A percentile compares a stretch with the other conserved stretches of the same genome.
Evolutionary conservation across 2,797 vertebrate genomes (phyloP).

Genomic region (Xerus rutilus): DNA sequence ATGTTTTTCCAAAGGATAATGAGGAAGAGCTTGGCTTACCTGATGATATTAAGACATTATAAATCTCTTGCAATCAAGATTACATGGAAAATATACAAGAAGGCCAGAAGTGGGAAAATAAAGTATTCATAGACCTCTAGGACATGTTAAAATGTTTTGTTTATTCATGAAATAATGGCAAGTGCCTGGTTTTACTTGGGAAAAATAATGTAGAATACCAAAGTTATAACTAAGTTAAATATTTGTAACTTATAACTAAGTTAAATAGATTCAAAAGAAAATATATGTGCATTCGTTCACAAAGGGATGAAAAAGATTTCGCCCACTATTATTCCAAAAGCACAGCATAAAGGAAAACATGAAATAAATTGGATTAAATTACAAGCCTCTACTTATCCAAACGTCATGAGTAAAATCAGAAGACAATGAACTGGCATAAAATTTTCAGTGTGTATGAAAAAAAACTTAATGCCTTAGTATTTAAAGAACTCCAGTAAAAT

Average conservation of each 20-base stretch:
- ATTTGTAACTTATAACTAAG: background rate
- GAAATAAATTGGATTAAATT: slow-evolving; percentile 25
- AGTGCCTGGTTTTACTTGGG: background rate
- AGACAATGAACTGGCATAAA: background rate
- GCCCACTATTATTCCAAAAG: background rate
- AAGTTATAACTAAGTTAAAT: background rate
- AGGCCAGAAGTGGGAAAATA: background rate
- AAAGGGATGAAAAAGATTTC: background rate
- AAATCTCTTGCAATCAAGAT: background rate
- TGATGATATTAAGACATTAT: background rate
- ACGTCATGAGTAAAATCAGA: background rate
- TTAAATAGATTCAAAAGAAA: slow-evolving; percentile 20
- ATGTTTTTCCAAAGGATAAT: background rate
- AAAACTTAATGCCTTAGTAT: background rate
- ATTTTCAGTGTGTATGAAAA: background rate
- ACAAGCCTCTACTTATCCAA: background rate
- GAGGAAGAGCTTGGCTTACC: background rate
- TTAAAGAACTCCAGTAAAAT: background rate
- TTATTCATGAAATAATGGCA: background rate
- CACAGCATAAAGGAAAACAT: background rate
- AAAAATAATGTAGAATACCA: background rate
- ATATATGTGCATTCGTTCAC: background rate
- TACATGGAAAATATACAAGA: background rate
- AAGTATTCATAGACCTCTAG: background rate
- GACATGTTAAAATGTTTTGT: background rate